These are phyloP conservation scores for Dioctria rufipes DNA, from an alignment of 2,888 invertebrate genomes.

Conservation along the genomic window DNA sequence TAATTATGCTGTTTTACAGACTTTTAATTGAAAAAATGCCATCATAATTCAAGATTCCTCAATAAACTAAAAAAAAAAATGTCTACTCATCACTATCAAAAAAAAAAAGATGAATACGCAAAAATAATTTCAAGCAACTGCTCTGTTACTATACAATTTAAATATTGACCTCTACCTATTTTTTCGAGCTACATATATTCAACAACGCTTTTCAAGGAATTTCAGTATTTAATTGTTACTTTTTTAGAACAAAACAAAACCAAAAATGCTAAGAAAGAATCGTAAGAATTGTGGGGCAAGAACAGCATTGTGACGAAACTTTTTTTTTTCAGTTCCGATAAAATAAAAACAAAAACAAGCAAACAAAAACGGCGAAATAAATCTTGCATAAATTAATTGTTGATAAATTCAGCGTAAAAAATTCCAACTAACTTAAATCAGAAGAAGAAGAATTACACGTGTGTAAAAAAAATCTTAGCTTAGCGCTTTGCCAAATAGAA, in stretches of 20 bases:
- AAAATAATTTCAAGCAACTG: neutral
- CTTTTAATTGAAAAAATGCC: too few species aligned
- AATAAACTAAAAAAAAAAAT: too few species aligned
- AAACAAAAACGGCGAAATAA: too few species aligned
- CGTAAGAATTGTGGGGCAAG: neutral
- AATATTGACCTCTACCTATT: constrained; percentile 45
- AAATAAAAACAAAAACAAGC: too few species aligned
- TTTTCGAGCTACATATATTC: constrained; percentile 6
- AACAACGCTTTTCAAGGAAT: constrained; percentile 31
- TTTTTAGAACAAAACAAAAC: neutral
- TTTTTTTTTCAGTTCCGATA: neutral
- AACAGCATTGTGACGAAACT: neutral
- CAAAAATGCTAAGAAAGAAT: neutral
- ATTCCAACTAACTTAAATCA: neutral
- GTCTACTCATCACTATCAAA: neutral
- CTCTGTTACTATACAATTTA: neutral
- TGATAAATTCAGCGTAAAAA: too few species aligned
- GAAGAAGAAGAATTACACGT: neutral
- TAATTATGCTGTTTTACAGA: too few species aligned
- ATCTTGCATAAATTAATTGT: too few species aligned
- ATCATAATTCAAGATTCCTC: too few species aligned
- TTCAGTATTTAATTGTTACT: constrained; percentile 32
- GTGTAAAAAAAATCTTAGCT: neutral
- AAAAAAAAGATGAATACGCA: neutral
- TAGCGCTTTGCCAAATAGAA: neutral